Base-by-base conservation (phyloP, 2,113 vertebrate genomes). In the Crotalus viridis region DNA sequence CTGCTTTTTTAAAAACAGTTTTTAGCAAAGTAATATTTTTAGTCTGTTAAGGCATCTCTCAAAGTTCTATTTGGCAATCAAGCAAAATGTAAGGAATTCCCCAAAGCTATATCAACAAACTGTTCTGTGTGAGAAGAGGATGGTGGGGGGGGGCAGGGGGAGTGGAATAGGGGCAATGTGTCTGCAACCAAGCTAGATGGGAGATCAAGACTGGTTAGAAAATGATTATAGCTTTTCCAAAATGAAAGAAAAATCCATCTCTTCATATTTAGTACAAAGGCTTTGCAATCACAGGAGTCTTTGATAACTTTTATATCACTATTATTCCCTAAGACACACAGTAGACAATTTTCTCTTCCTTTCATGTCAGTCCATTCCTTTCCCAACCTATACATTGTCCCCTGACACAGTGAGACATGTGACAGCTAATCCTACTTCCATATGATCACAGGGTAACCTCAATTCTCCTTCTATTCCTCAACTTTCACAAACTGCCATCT, bases 51-150 rank as follows among this genome's bases (percentile, higher is more conserved):
- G 13, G 19, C 52, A 89, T 85, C 46, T 85, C 64, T 69, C 51
- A 46, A 74, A 24, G 28, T 92, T 92, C 88, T 89, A 55, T 56
- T 59, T 28, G 54, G 74, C 88, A 88, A 64, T 81, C 59, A 88
- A 48, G 51, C 59, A 88, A 89, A 91, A 89, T 64, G 61, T 87
- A 81, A 92, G 61, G 91, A 92, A 88, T 88, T 43, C 48, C 86
- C 86, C 13, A 39, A 87, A 28, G 91, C 57, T 88, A 88, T 17
- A 88, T 51, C 51, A 88, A 88, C 39, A 88, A 92, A 69, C 48
- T 43, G 85, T 51, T 90, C 74, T 81, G 74, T 81, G 33, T 81
- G 74, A 33, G 33, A 81, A 43, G 74, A 43, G 33, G n/a, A 2
- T 28, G 24, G 48, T 1, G 48, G 24, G 2, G 46, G 10, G 13